Evolutionary conservation across 2,113 vertebrate genomes (phyloP), one percentile per base, ranked within the genome.

Genomic region (Pollimyrus isidori): DNA sequence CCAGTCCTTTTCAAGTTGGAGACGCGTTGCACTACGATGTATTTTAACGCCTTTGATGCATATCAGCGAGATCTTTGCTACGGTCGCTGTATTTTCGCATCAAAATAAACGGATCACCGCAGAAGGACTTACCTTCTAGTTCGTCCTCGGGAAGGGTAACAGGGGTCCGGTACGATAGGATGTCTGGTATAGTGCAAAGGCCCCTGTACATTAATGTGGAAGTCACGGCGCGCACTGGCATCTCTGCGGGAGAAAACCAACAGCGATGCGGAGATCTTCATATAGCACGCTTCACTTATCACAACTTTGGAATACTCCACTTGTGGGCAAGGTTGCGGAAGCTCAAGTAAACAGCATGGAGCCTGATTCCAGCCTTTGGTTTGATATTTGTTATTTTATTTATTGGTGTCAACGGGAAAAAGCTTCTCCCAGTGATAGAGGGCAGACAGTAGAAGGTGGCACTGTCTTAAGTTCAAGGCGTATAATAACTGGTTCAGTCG

Each of bases 171-270:
- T 95, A 97, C 88, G 96, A 88, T 93, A 98, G 96, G 95, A 98
- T 96, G 93, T 97, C 97, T 95, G 97, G 97, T 93, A 98, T 96
- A 93, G 97, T 98, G 95, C 98, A 98, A 93, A 98, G 97, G 93
- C 98, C 98, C 96, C 97, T 97, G 96, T 99, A 99, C 98, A 99
- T 99, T 96, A 99, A 97, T 94, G 97, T 98, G 95, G 97, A 97
- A 94, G 98, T 98, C 93, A 99, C 97, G 91, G 98, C 97, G 92
- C 98, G 98, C 95, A 98, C 97, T 94, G 97, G 97, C 98, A 99
- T 99, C 93, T 97, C 97, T 97, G 96, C 96, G 94, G 96, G 92
- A 93, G 93, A 90, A 93, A 92, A 93, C 90, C 94, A 93, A 94
- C 91, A 92, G 90, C 94, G 91, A 92, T 92, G 90, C 94, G 50